Evolutionary conservation across 1,140 invertebrate genomes (phyloP), one percentile per base, ranked within the genome.

Genomic region (Acromyrmex heyeri): DNA sequence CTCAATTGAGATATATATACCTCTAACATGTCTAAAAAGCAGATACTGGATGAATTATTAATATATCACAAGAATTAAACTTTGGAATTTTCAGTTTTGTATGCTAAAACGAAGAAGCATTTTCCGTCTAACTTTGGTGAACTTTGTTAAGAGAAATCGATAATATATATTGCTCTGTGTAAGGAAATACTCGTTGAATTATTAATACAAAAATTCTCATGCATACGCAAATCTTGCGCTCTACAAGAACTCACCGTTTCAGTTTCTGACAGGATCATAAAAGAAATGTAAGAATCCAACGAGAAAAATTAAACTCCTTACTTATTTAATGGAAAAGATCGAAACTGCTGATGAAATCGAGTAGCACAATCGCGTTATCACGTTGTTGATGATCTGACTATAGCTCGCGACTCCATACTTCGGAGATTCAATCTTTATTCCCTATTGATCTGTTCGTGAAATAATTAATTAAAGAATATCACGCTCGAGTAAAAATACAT

Each of bases 191-290:
- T 62, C 65, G 78, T 81, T 81, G 78, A 81, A 81, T 81, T 81
- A 81, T 81, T 81, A 81, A 81, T 81, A 72, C 65, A 70, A 57
- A 81, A 81, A 72, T 59, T 69, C 78, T 72, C 65, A 81, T 81
- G 65, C 64, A 81, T 81, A 81, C 30, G 78, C 78, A 81, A 81
- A 81, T 81, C 16, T 59, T 44, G 21, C 34, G 53, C 34, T 70
- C 16, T 44, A 44, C 34, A 30, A 14, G 48, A 50, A 34, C 50
- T 55, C 14, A 16, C 16, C 18, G 61, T 57, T 4, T 30, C 50
- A 81, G 34, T 70, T 81, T 55, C 21, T 27, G 14, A 38, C 61
- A 34, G 7, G 6, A 8, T 55, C 48, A 34, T 48, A 73, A 73
- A 53, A 61, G 21, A 59, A 73, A 44, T 8, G 18, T n/a, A 59